A percentile compares a stretch with the other conserved stretches of the same genome.
phyloP scores from a whole-genome alignment of 2,113 vertebrate genomes.

The Campylomormyrus numenius region DNA sequence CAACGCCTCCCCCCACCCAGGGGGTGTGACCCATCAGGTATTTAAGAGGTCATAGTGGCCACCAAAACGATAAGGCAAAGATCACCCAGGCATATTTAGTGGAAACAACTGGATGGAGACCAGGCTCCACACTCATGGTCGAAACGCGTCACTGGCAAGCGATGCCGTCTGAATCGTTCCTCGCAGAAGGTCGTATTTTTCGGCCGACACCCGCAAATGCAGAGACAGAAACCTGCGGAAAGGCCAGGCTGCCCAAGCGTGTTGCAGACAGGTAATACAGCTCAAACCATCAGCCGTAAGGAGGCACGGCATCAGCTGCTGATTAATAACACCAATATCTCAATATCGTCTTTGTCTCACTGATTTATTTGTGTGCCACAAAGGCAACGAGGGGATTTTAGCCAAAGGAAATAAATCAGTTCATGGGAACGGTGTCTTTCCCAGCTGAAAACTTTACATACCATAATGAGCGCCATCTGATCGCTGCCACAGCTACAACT shows the following conservation, averaged over 20 bases:
- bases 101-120: slow-evolving; percentile 62
- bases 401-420: not conserved
- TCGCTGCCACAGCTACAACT: slow-evolving; percentile 28
- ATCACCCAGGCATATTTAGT: slow-evolving; percentile 51
- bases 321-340: slow-evolving; percentile 38
- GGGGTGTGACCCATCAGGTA: slow-evolving; percentile 55
- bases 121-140: slow-evolving; percentile 20
- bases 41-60: slow-evolving; percentile 34
- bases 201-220: not conserved
- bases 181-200: not conserved
- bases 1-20: slow-evolving; percentile 21
- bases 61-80: slow-evolving; percentile 38
- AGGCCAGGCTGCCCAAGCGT: not conserved
- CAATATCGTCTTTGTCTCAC: slow-evolving; percentile 21
- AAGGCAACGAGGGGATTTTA: slow-evolving; percentile 36
- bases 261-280: not conserved
- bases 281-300: not conserved
- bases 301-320: slow-evolving; percentile 35
- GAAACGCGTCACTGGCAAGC: not conserved
- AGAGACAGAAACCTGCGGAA: not conserved
- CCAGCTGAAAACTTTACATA: slow-evolving; percentile 32
- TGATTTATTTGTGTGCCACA: slow-evolving; percentile 34
- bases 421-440: slow-evolving; percentile 20
- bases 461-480: slow-evolving; percentile 29
- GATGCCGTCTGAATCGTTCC: not conserved